Evolutionary conservation across 2,888 invertebrate species (phyloP).

Genomic region (Dendrolimus houi): DNA sequence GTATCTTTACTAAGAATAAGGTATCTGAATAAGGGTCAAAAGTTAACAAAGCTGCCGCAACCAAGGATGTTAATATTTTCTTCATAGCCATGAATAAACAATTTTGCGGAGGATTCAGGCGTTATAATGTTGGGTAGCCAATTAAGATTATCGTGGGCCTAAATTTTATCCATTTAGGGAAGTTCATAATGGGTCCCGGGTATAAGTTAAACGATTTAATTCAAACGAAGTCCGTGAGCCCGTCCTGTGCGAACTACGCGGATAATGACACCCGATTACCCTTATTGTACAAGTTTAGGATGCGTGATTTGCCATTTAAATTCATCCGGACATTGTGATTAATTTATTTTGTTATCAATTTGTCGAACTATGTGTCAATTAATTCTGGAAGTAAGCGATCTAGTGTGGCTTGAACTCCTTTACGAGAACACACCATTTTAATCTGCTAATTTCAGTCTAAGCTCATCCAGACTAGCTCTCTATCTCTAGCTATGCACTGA

Average conservation of each 20-base stretch:
- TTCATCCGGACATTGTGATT: not conserved
- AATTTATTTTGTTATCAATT: not conserved
- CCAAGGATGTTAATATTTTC: not conserved
- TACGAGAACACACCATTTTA: too few relatives aligned
- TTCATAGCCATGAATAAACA: not conserved
- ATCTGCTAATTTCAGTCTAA: too few relatives aligned
- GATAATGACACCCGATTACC: slow-evolving; percentile 13
- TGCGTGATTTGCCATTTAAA: slow-evolving; percentile 4
- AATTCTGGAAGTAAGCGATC: too few relatives aligned
- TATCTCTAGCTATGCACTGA: too few relatives aligned
- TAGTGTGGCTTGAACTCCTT: too few relatives aligned
- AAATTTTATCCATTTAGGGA: slow-evolving; percentile 17
- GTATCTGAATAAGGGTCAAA: not conserved
- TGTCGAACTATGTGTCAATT: too few relatives aligned
- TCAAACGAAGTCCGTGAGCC: slow-evolving; percentile 11
- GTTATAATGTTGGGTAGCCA: slow-evolving; percentile 10
- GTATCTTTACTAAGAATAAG: not conserved
- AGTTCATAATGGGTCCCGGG: slow-evolving; percentile 14
- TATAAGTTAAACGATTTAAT: slow-evolving; percentile 20
- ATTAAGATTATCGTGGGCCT: slow-evolving; percentile 14
- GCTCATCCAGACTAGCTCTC: too few relatives aligned
- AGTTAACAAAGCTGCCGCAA: slow-evolving; percentile 1
- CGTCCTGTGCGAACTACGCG: slow-evolving; percentile 12
- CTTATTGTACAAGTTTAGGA: slow-evolving; percentile 19
- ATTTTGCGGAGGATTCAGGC: slow-evolving; percentile 1